Evolutionary conservation across 2,113 vertebrate species (phyloP), one percentile per base, ranked within the genome.

Genomic region (Machaerirhynchus nigripectus): DNA sequence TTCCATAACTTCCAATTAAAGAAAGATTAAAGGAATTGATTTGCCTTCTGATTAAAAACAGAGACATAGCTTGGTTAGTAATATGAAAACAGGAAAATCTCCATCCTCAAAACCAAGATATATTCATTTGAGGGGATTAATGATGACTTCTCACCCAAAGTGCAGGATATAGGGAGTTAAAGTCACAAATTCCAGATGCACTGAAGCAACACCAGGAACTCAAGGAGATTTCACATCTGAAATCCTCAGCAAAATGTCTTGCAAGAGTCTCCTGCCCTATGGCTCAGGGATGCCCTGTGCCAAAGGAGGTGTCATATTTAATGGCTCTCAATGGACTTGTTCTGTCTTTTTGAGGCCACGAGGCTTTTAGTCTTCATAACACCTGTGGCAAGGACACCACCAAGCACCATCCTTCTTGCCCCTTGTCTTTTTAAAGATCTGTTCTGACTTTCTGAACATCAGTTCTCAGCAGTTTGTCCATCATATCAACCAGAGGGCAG

Each of bases 1-100:
- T 83, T 81, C 27, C 15, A 35, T 52, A 84, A 74, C 47, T 92
- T 91, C 63, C 64, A 94, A 70, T 94, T 93, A 93, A 69, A 93
- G 39, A 77, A 53, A 89, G 56, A 94, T 95, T 84, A 94, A 93
- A 84, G 56, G 64, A 67, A 55, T 84, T 24, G 63, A 15, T 93
- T 70, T 90, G 39, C 61, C 44, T 90, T 92, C 53, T 85, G 65
- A 89, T 67, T 86, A 84, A 81, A 81, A 61, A 44, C 0, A 2
- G 49, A 89, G 52, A 19, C 23, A 77, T 50, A 80, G 4, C 14
- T 74, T 81, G 18, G 42, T 63, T 89, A 86, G 74, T 42, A 57
- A 86, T 13, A 64, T 4, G 6, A 77, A 17, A 44, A 78, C 9
- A 81, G 73, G 12, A 92, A 95, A 86, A 75, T 64, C 44, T 68